These are phyloP conservation scores for Steinernema carpocapsae DNA, from an alignment of 2,888 invertebrate genomes.

Conservation along the genomic window DNA sequence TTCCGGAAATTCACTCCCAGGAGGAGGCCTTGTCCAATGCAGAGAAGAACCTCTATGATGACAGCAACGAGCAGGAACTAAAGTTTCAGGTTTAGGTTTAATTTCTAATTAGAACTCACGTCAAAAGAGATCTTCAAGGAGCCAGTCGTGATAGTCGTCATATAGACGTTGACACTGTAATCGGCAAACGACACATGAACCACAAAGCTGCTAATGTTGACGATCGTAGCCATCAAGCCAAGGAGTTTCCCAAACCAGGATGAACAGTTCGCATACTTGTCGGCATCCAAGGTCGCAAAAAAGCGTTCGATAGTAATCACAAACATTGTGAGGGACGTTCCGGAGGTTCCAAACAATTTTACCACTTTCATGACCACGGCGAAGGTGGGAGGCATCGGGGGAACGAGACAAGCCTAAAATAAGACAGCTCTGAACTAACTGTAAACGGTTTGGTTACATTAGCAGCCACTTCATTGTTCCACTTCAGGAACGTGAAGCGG, in stretches of 20 bases:
- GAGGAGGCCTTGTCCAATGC: neutral
- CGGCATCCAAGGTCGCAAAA: neutral
- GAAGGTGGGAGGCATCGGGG: neutral
- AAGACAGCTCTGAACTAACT: neutral
- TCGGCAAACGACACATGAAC: neutral
- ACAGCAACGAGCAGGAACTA: too few species aligned
- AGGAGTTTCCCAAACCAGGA: neutral
- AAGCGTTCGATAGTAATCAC: neutral
- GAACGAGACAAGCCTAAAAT: neutral
- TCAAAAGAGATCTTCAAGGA: neutral
- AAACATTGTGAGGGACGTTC: neutral
- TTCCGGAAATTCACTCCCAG: neutral
- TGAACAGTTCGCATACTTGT: neutral
- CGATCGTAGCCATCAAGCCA: neutral
- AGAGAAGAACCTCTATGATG: neutral
- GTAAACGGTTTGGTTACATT: neutral
- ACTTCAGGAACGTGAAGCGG: neutral
- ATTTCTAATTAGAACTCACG: neutral
- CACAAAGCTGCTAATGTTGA: neutral
- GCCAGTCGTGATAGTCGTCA: neutral
- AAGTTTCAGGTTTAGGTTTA: neutral
- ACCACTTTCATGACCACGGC: neutral
- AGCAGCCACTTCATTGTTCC: neutral
- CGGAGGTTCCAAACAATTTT: conserved; percentile 9
- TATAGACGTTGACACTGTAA: neutral